These are phyloP conservation scores for Aphidius ervi DNA, from an alignment of 1,140 invertebrate genomes.

Conservation along the genomic window DNA sequence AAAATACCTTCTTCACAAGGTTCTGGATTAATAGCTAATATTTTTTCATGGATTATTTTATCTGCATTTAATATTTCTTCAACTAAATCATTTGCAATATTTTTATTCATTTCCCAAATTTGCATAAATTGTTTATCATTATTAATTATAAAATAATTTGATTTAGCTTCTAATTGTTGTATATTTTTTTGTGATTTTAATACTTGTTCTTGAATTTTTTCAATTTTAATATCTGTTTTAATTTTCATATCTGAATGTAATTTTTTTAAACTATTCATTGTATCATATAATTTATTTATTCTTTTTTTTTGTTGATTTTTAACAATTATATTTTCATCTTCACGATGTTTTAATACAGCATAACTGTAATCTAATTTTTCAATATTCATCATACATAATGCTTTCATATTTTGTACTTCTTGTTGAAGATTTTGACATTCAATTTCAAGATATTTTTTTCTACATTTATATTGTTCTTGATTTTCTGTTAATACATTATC, in stretches of 20 bases:
- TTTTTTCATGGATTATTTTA: slow-evolving; percentile 64
- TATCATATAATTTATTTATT: slow-evolving; percentile 71
- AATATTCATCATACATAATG: slow-evolving; percentile 67
- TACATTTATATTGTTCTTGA: slow-evolving; percentile 64
- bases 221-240: slow-evolving; percentile 55
- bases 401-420: slow-evolving; percentile 73
- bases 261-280: slow-evolving; percentile 63
- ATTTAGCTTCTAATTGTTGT: slow-evolving; percentile 62
- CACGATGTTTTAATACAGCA: slow-evolving; percentile 73
- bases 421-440: slow-evolving; percentile 71
- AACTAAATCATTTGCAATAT: slow-evolving; percentile 57
- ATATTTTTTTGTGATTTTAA: slow-evolving; percentile 62
- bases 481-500: slow-evolving; percentile 61
- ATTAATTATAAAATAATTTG: slow-evolving; percentile 60
- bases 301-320: slow-evolving; percentile 78
- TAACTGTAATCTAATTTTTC: slow-evolving; percentile 89
- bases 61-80: slow-evolving; percentile 61
- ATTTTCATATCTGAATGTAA: slow-evolving; percentile 59
- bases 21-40: slow-evolving; percentile 62
- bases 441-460: slow-evolving; percentile 66
- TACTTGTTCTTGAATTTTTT: slow-evolving; percentile 59
- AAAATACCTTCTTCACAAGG: slow-evolving; percentile 42
- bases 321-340: slow-evolving; percentile 80
- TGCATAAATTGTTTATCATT: slow-evolving; percentile 57
- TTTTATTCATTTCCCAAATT: slow-evolving; percentile 69